Base-by-base conservation (phyloP, 2,888 invertebrate species). In the Chorisops tibialis region DNA sequence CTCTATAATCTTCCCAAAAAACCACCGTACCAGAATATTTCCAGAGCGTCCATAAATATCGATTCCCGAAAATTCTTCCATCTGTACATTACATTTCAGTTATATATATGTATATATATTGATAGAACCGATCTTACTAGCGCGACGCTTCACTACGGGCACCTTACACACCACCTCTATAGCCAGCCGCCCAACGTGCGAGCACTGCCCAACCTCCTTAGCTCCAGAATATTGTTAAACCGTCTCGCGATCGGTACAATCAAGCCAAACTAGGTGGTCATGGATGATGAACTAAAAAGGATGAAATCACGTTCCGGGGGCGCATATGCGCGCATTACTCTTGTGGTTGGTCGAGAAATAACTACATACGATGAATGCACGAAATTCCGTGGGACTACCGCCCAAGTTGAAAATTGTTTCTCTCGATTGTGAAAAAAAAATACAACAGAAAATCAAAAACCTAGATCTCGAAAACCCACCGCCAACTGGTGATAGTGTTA, bases 351-450 rank as follows among this genome's bases (percentile, higher is more conserved):
- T 56, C 24, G 49, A 16, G 12, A 21, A 14, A 18, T 18, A 37
- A 16, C 59, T 35, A 22, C 47, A 59, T 39, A 59, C 49, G 49
- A 39, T 21, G 49, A 60, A 60, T 60, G 63, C 65, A 65, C 63
- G 65, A 65, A 65, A 65, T 61, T 63, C 60, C 61, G 56, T 62
- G 56, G 56, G 62, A 63, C 56, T 65, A 65, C 65, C 65, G 65
- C 65, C 65, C 65, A 65, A 65, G 65, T 65, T 62, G 65, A 65
- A 65, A 65, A 63, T 65, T 63, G 58, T 65, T 61, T 63, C 48
- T n/a, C n/a, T 41, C 47, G 59, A 60, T 60, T 60, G 59, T 41
- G 24, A 58, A 16, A 12, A 19, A 30, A 14, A 38, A 37, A 16
- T 39, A 48, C 14, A 48, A 41, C n/a, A n/a, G 11, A 50, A 50